Evolutionary conservation across 2,888 invertebrate genomes (phyloP).

Genomic region (Marasmarcha lunaedactyla): DNA sequence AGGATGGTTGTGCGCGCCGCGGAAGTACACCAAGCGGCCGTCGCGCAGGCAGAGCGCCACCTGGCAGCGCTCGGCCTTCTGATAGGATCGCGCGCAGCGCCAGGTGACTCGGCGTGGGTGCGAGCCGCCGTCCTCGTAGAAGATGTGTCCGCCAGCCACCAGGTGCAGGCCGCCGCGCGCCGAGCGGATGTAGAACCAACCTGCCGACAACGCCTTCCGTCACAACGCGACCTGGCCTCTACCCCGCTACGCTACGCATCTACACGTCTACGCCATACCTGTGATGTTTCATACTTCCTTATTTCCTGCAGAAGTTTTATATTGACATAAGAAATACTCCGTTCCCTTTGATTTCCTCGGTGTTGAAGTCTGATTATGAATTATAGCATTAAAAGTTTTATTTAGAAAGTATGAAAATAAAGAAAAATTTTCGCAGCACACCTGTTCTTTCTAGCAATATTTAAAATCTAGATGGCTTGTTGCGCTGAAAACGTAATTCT

Average conservation of each 20-base stretch:
- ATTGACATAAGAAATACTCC: too few species aligned
- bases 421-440: too few species aligned
- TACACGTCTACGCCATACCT: too few species aligned
- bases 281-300: background rate
- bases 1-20: constrained; percentile 58
- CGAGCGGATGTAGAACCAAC: constrained; percentile 63
- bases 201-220: constrained; percentile 34
- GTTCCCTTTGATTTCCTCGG: too few species aligned
- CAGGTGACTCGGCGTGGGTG: constrained; percentile 60
- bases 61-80: constrained; percentile 60
- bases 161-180: constrained; percentile 59
- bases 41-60: constrained; percentile 59
- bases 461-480: constrained; percentile 35
- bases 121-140: constrained; percentile 63
- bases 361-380: too few species aligned
- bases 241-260: background rate
- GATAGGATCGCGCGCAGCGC: constrained; percentile 61
- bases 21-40: constrained; percentile 58
- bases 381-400: too few species aligned
- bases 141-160: constrained; percentile 60
- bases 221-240: constrained; percentile 8
- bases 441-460: too few species aligned
- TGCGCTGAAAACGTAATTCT: too few species aligned
- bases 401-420: too few species aligned
- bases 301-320: too few species aligned